Evolutionary conservation across 2,797 vertebrate species (phyloP), one percentile per base, ranked within the genome.

Genomic region (Sebastes goodei): DNA sequence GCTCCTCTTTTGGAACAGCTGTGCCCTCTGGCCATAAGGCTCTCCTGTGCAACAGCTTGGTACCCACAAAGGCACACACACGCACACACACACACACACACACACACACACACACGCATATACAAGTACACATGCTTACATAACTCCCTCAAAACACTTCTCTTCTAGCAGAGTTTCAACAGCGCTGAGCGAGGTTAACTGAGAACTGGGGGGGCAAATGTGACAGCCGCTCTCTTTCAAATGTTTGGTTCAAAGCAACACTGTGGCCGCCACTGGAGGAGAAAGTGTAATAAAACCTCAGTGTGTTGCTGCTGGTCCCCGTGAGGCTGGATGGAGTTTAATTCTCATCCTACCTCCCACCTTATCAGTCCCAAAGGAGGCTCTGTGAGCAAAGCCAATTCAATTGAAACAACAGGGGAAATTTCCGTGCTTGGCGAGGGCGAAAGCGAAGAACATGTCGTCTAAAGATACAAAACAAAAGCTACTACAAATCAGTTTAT

Each of bases 1-100:
- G 69, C 49, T 84, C 32, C 42, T 74, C 73, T 85, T 80, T 79
- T 67, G 76, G 83, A 88, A 85, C 88, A 90, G 75, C 76, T 88
- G 83, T 76, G 75, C 71, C 88, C 79, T 84, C 49, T 20, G 33
- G 84, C 46, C 77, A 79, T 53, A 2, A 80, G 55, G 53, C 61
- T 74, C 78, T 74, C 38, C 70, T 72, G 56, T 82, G 69, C 74
- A 85, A 81, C 84, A 80, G 88, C 78, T 83, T 72, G 64, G 42
- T 77, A 78, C 56, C 60, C 70, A 80, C 53, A 10, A 53, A 69
- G 57, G 14, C 66, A 61, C 64, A 61, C 17, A 52, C 59, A 67
- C 32, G 1, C 25, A 25, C 25, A 3, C 23, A 25, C 23, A 25
- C 23, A 25, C 23, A 23, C 23, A 23, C 23, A 25, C 23, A 23